phyloP scores from a whole-genome alignment of 64 coral and sea anemone genomes.

The Montipora sp. region DNA sequence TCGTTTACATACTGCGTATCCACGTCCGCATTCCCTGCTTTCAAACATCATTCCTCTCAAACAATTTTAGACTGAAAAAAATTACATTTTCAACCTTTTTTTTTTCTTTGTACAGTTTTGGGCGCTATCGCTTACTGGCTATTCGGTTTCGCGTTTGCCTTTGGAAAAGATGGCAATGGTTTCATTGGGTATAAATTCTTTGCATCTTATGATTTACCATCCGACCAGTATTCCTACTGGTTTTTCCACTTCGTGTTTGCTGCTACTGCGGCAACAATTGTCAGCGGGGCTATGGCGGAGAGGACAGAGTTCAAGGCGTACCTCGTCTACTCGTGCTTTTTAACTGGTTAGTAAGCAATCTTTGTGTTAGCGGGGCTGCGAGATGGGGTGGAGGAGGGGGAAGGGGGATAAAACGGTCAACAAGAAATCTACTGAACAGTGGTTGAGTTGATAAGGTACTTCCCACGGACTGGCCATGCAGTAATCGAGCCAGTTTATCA shows the following conservation, averaged over 20 bases:
- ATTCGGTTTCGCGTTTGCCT: constrained; percentile 78
- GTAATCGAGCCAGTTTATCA: too few species aligned
- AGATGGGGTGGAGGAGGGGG: too few species aligned
- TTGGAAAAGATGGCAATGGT: constrained; percentile 45
- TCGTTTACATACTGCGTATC: too few species aligned
- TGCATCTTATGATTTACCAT: constrained; percentile 19
- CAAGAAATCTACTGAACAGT: too few species aligned
- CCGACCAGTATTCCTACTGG: constrained; percentile 45
- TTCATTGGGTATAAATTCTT: constrained; percentile 75
- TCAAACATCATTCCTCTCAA: not conserved
- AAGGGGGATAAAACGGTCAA: not conserved
- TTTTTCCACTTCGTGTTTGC: constrained; percentile 88
- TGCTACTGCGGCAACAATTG: constrained; percentile 82
- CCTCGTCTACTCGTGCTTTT: constrained; percentile 68
- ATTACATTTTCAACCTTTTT: not conserved
- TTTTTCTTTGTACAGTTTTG: constrained; percentile 47
- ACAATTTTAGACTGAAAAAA: not conserved
- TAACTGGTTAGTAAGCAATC: constrained; percentile 42
- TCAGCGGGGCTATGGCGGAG: constrained; percentile 83
- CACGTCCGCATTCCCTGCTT: too few species aligned
- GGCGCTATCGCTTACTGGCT: constrained; percentile 72
- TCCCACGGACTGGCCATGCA: too few species aligned
- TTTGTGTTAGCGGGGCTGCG: not conserved
- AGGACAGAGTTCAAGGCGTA: constrained; percentile 78
- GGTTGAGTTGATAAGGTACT: too few species aligned